These are phyloP conservation scores for Pachypanchax playfairii DNA, from an alignment of 2,113 vertebrate species.

Conservation along the genomic window DNA sequence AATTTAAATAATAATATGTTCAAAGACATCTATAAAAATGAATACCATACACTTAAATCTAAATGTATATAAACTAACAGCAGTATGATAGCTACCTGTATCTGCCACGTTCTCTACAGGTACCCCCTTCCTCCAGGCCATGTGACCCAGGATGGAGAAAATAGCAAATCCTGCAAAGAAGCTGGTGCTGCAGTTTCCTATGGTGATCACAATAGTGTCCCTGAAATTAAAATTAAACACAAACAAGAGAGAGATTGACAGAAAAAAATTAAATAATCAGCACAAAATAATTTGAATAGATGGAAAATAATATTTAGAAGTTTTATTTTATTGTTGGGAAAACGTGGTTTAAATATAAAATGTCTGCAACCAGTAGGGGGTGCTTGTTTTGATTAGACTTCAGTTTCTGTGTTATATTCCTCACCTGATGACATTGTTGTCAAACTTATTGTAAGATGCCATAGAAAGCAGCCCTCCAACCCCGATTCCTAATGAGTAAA, in stretches of 20 bases:
- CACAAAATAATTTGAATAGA: background rate
- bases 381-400: too few relatives aligned
- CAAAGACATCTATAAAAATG: background rate
- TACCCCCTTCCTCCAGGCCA: conserved; percentile 84
- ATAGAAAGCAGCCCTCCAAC: conserved; percentile 84
- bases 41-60: too few relatives aligned
- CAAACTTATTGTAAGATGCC: conserved; percentile 86
- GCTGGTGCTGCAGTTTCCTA: conserved; percentile 82
- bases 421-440: conserved; percentile 86
- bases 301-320: too few relatives aligned
- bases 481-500: conserved; percentile 85
- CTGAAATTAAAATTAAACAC: conserved; percentile 54
- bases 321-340: too few relatives aligned
- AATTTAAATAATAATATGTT: background rate
- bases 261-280: background rate
- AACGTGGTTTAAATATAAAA: too few relatives aligned
- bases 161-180: conserved; percentile 86
- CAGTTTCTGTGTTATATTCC: too few relatives aligned
- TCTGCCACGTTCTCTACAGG: conserved; percentile 81
- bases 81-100: conserved; percentile 69
- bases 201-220: conserved; percentile 82
- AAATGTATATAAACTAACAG: background rate
- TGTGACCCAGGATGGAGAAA: conserved; percentile 85
- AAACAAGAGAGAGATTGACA: background rate
- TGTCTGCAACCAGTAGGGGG: too few relatives aligned